Base-by-base conservation (phyloP, 1,140 invertebrate species). In the Panagrolaimus sp. region DNA sequence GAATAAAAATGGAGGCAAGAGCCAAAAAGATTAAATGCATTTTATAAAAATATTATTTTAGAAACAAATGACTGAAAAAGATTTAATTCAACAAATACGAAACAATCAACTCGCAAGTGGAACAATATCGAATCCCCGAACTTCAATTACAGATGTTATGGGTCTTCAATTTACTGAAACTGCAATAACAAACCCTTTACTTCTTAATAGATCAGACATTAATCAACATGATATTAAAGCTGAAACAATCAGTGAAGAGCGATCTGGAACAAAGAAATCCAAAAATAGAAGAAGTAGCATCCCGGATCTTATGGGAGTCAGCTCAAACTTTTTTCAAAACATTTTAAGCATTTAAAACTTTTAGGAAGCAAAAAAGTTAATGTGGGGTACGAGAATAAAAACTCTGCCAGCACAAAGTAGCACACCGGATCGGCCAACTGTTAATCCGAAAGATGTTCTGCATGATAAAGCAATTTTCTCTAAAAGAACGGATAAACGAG, bases 321-420 rank as follows among this genome's bases (percentile, higher is more conserved):
- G 27, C n/a, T n/a, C n/a, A n/a, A n/a, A n/a, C n/a, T 23, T 31
- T 27, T 45, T 42, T 20, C 3, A 23, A 27, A 53, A 23, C 63
- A 20, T 27, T 25, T 67, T 7, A 45, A 65, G 9, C 13, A 43
- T 69, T 23, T 51, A 38, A 31, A 43, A 27, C 43, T 71, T 77
- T 42, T 67, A 76, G 69, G 76, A 78, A 62, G 76, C 76, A n/a
- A 77, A 77, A 61, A 78, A 79, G 48, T 72, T 78, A n/a, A 63
- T 75, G 14, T 74, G 75, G 70, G 73, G 72, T 38, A 46, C 11
- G 2, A 31, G 75, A 44, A 69, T 78, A 43, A 78, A 75, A 62
- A 63, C 71, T 11, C 25, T 73, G 72, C 70, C 71, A 1, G 47
- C 74, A 31, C 73, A 75, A 45, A 51, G 62, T 42, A 38, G 42